Base-by-base conservation (phyloP, 2,888 invertebrate genomes). In the Endotricha flammealis region DNA sequence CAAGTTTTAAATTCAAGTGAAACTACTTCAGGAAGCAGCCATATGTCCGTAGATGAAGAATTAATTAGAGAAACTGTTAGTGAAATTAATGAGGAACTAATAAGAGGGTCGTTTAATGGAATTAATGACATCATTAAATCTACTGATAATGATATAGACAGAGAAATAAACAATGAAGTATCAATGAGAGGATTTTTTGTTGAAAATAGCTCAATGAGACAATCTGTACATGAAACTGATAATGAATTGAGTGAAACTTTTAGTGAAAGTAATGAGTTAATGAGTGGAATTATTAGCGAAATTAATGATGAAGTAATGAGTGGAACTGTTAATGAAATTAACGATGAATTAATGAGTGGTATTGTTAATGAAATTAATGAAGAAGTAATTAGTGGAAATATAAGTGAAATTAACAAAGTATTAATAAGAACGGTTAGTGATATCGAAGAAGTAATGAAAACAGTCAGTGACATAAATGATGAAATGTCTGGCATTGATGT, bases 281-380 rank as follows among this genome's bases (percentile, higher is more conserved):
- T 73, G 34, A 44, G 38, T 23, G 79, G 81, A 48, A 72, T 80
- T 1, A 41, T 78, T 1, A 50, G 28, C 1, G 35, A 29, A 29
- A 29, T 35, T n/a, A n/a, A 80, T 34, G 71, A 76, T 48, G 68
- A 71, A 22, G 51, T 82, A 12, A 57, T 73, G 34, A 44, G 38
- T 23, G 79, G 81, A 48, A 72, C 81, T 1, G 42, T 78, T 1
- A 50, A 28, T 1, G 35, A 29, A 29, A 29, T 35, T 22, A 22
- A 80, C 34, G 71, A 76, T 48, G 68, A 71, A 22, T 52, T 82
- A 12, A 57, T 73, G 34, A 44, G 38, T 23, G 79, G 81, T 48
- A 72, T 80, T 1, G 42, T 78, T 1, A 50, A 28, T 1, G 35
- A 29, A 29, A 29, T 35, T 28, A 66, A 66, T 36, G 50, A 64